Evolutionary conservation across 1,140 invertebrate species (phyloP).

Genomic region (Hycleus phaleratus): DNA sequence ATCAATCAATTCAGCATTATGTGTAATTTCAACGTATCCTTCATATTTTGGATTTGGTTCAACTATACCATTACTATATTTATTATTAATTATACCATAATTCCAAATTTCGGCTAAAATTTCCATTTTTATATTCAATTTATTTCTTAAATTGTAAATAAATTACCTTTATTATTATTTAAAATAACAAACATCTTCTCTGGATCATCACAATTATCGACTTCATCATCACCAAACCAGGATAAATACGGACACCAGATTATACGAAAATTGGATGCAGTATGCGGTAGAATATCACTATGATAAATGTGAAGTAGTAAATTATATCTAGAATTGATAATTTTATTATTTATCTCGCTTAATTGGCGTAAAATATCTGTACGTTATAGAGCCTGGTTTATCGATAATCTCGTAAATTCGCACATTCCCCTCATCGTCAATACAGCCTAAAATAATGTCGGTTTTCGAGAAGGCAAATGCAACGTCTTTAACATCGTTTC

Average conservation of each 20-base stretch:
- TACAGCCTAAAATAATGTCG: constrained; percentile 72
- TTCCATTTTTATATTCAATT: background rate
- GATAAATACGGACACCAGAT: constrained; percentile 93
- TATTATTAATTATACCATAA: constrained; percentile 46
- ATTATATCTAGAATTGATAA: constrained; percentile 25
- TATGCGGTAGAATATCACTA: constrained; percentile 37
- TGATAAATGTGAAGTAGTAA: constrained; percentile 49
- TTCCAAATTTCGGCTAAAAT: constrained; percentile 57
- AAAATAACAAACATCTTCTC: constrained; percentile 73
- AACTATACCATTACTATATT: constrained; percentile 45
- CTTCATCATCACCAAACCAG: constrained; percentile 48
- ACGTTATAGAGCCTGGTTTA: constrained; percentile 49
- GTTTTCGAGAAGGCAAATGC: constrained; percentile 76
- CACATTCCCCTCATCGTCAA: constrained; percentile 75
- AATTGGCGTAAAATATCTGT: constrained; percentile 37
- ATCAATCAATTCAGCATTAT: constrained; percentile 67
- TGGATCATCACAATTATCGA: constrained; percentile 59
- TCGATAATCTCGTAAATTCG: constrained; percentile 74
- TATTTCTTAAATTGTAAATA: constrained; percentile 19
- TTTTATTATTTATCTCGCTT: background rate
- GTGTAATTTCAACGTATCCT: constrained; percentile 58
- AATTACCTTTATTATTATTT: constrained; percentile 61
- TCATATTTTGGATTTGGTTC: constrained; percentile 44
- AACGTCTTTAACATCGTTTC: constrained; percentile 77
- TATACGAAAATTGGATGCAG: constrained; percentile 55